Percentiles rank a stretch among this genome's conserved stretches.
Evolutionary conservation across 2,888 invertebrate species (phyloP).

Genomic region (Sipunculus nudus): DNA sequence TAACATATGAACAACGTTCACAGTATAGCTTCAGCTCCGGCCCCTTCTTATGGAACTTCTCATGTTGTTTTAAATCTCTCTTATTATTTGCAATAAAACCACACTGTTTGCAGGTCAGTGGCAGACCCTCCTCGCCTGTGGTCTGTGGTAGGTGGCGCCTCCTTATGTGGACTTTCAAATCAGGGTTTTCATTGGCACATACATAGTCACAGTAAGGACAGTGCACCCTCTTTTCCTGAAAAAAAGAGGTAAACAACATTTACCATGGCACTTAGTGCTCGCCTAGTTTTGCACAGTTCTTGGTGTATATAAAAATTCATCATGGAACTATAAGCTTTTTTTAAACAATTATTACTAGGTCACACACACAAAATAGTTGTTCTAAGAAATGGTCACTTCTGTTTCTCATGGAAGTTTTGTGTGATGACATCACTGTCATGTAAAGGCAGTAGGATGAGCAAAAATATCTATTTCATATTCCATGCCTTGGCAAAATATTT

Average conservation of each 20-base stretch:
- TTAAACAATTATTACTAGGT: no score
- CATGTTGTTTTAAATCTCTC: constrained; percentile 60
- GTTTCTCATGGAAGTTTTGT: no score
- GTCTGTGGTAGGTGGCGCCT: constrained; percentile 43
- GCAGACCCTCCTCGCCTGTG: constrained; percentile 31
- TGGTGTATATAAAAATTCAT: no score
- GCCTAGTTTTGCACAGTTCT: neutral
- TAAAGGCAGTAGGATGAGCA: no score
- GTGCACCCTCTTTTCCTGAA: constrained; percentile 58
- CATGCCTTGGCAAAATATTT: no score
- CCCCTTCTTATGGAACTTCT: constrained; percentile 60
- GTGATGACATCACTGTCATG: no score
- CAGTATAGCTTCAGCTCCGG: constrained; percentile 63
- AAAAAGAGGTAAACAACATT: no score
- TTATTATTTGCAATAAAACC: constrained; percentile 49
- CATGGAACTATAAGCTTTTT: no score
- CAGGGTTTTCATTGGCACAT: constrained; percentile 61
- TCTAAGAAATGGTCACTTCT: no score
- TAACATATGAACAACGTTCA: constrained; percentile 62
- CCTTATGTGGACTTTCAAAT: constrained; percentile 59
- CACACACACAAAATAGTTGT: no score
- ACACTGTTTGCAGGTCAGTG: constrained; percentile 55
- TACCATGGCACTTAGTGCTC: neutral
- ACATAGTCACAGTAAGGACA: constrained; percentile 61
- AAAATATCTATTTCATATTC: no score